These are phyloP conservation scores for Chaenogobius annularis DNA, from an alignment of 2,113 vertebrate species.

Conservation along the genomic window DNA sequence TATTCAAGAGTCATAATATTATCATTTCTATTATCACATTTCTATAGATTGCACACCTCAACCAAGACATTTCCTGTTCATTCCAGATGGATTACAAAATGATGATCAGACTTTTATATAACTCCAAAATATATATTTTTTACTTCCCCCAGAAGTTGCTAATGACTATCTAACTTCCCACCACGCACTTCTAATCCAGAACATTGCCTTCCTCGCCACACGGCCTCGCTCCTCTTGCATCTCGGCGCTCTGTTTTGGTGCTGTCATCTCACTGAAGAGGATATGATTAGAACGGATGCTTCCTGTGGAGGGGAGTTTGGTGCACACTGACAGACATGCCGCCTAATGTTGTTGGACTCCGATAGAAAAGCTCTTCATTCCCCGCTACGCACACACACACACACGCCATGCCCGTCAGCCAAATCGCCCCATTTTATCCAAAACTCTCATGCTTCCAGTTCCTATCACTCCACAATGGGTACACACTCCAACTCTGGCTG, in stretches of 20 bases:
- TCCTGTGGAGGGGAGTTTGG: constrained; percentile 48
- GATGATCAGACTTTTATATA: no score
- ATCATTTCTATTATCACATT: no score
- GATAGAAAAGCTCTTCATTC: constrained; percentile 55
- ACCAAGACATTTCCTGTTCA: no score
- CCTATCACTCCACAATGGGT: constrained; percentile 38
- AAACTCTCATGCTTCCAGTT: constrained; percentile 36
- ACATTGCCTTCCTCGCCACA: constrained; percentile 19
- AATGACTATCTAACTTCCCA: neutral
- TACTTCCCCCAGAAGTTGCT: neutral
- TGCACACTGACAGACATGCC: constrained; percentile 61
- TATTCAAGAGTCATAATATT: no score
- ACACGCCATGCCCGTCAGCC: constrained; percentile 27
- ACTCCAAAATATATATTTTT: no score
- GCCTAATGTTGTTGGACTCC: constrained; percentile 65
- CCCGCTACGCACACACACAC: constrained; percentile 24
- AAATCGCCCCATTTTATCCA: constrained; percentile 53
- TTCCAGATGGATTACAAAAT: no score
- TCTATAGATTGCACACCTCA: no score
- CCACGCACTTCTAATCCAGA: neutral
- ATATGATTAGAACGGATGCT: constrained; percentile 63
- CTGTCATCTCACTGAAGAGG: constrained; percentile 26
- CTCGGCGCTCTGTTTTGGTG: constrained; percentile 23
- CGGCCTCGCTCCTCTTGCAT: constrained; percentile 18
- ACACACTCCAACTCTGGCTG: constrained; percentile 23